Conservation (phyloP, 2,797 vertebrate genomes). For the Microctenopoma lineatum region DNA sequence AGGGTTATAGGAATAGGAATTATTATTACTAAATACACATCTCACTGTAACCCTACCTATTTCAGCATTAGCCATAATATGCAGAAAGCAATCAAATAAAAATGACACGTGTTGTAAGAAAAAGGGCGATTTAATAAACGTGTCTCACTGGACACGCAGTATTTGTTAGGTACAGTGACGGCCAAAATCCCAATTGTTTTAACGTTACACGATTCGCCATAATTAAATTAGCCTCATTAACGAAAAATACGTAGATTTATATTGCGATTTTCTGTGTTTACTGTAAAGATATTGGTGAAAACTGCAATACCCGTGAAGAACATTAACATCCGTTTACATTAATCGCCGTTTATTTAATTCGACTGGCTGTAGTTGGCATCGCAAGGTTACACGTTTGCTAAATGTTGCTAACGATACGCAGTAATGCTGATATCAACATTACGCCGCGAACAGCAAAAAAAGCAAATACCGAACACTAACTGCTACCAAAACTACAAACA, state of each 20-base stretch:
- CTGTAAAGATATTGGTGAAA: fast-evolving
- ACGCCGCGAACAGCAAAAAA: neutral
- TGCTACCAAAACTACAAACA: fast-evolving
- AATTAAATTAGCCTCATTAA: neutral
- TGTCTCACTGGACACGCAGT: neutral
- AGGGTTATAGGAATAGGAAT: too few species aligned
- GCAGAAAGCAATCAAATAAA: neutral
- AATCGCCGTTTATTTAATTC: neutral
- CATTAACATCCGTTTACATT: neutral
- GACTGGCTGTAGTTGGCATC: slow-evolving; percentile 9
- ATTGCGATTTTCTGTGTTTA: neutral
- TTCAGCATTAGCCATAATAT: neutral
- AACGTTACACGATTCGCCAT: too few species aligned
- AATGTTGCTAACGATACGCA: slow-evolving; percentile 48
- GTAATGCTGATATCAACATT: slow-evolving; percentile 7
- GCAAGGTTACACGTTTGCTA: slow-evolving; percentile 54
- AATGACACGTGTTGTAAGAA: fast-evolving
- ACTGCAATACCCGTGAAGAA: neutral
- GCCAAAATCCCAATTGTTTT: neutral
- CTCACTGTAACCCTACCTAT: neutral
- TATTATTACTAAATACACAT: too few species aligned
- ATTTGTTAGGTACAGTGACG: neutral
- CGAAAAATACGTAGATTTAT: fast-evolving
- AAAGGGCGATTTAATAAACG: neutral
- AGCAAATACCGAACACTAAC: neutral